Conservation (phyloP, 2,797 vertebrate species). For the Cirrhinus mrigala region DNA sequence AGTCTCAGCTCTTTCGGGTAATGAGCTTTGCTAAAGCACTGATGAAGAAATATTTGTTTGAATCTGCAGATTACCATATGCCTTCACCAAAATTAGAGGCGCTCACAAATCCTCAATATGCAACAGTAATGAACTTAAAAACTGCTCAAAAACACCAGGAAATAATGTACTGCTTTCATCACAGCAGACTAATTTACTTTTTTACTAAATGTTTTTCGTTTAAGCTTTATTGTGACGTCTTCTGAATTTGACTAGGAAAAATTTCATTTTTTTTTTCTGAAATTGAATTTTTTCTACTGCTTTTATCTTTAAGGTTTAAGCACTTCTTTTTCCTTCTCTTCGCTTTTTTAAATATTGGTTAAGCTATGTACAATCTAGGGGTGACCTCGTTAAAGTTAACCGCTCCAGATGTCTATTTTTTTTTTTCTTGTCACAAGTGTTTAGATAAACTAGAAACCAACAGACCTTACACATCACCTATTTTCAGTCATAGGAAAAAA, state of each 20-base stretch:
- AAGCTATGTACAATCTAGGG: conserved; percentile 20
- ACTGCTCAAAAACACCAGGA: background rate
- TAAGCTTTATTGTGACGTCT: conserved; percentile 7
- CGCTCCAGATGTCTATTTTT: background rate
- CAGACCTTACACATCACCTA: conserved; percentile 8
- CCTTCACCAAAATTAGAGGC: conserved; percentile 32
- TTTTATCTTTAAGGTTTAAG: background rate
- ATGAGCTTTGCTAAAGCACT: conserved; percentile 28
- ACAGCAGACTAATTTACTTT: conserved; percentile 4
- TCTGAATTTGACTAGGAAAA: background rate
- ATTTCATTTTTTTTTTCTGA: background rate
- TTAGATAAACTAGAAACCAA: conserved; percentile 2
- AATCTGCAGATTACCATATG: conserved; percentile 2
- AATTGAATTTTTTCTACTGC: background rate
- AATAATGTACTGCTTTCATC: conserved; percentile 2
- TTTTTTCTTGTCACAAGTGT: background rate
- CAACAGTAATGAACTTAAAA: background rate
- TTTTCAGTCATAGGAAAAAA: background rate
- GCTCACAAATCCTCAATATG: conserved; percentile 9
- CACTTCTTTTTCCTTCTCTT: background rate
- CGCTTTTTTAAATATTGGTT: background rate
- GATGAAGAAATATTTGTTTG: background rate
- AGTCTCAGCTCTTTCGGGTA: background rate
- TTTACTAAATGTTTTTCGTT: background rate
- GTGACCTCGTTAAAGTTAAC: background rate